These are phyloP conservation scores for Idris sp. DNA, from an alignment of 1,140 invertebrate species.

Conservation along the genomic window DNA sequence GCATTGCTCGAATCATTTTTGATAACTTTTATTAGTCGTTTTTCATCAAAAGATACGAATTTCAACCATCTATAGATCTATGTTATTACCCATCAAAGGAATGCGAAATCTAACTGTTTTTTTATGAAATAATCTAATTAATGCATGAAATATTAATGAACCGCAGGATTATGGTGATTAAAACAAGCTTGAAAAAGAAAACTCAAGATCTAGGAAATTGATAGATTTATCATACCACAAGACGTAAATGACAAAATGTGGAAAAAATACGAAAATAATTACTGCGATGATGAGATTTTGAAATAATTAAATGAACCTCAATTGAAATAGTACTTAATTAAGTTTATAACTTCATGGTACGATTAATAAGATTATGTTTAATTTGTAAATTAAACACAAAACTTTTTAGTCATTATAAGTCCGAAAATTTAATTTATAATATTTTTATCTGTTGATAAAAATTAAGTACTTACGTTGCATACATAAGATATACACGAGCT, in stretches of 20 bases:
- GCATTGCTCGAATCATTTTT: slow-evolving; percentile 10
- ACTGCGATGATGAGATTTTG: slow-evolving; percentile 18
- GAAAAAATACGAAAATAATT: slow-evolving; percentile 18
- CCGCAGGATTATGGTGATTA: slow-evolving; percentile 25
- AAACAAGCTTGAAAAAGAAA: slow-evolving; percentile 21
- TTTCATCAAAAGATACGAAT: slow-evolving; percentile 17
- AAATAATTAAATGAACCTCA: slow-evolving; percentile 14
- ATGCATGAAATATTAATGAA: slow-evolving; percentile 39
- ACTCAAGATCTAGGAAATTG: slow-evolving; percentile 30
- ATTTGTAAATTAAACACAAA: too few species aligned
- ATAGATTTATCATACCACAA: slow-evolving; percentile 37
- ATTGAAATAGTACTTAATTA: slow-evolving; percentile 8
- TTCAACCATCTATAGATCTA: slow-evolving; percentile 20
- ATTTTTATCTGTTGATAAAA: too few species aligned
- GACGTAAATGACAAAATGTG: slow-evolving; percentile 31
- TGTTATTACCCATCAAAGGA: slow-evolving; percentile 25
- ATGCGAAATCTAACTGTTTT: slow-evolving; percentile 36
- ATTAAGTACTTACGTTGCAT: slow-evolving; percentile 87
- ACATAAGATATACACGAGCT: slow-evolving; percentile 94
- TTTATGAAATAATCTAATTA: slow-evolving; percentile 39
- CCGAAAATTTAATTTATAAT: too few species aligned
- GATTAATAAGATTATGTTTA: too few species aligned
- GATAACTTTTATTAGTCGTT: slow-evolving; percentile 15
- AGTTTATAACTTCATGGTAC: too few species aligned
- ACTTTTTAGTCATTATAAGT: too few species aligned